Evolutionary conservation across 2,113 vertebrate species (phyloP).

Genomic region (Cricetomys ansorgei): DNA sequence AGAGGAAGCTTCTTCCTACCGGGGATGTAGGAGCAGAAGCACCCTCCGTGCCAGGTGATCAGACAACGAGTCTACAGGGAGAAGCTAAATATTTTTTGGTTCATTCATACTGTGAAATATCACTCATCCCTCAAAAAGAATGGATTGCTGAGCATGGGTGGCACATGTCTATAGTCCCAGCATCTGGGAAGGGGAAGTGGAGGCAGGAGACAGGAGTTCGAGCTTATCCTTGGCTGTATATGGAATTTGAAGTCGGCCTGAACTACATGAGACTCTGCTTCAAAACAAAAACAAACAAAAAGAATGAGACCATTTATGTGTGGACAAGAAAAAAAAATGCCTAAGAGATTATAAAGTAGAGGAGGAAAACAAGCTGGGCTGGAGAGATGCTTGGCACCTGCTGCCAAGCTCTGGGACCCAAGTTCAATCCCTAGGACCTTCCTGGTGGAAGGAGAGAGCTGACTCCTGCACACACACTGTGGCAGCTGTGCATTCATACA

Average conservation of each 20-base stretch:
- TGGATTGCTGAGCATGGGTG: background rate
- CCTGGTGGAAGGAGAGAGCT: background rate
- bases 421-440: background rate
- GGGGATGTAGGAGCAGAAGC: background rate
- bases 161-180: background rate
- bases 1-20: background rate
- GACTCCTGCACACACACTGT: background rate
- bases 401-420: background rate
- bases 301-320: background rate
- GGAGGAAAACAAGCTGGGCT: background rate
- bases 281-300: background rate
- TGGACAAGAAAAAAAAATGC: background rate
- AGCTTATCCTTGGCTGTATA: background rate
- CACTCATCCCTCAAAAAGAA: slow-evolving; percentile 3
- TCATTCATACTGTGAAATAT: background rate
- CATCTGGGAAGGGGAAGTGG: background rate
- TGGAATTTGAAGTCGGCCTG: background rate
- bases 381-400: background rate
- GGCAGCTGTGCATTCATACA: background rate
- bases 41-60: background rate
- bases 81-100: background rate
- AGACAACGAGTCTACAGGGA: background rate
- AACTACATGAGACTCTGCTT: background rate
- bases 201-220: background rate
- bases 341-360: background rate